phyloP scores from a whole-genome alignment of 2,888 invertebrate species.

The Euproctis similis region DNA sequence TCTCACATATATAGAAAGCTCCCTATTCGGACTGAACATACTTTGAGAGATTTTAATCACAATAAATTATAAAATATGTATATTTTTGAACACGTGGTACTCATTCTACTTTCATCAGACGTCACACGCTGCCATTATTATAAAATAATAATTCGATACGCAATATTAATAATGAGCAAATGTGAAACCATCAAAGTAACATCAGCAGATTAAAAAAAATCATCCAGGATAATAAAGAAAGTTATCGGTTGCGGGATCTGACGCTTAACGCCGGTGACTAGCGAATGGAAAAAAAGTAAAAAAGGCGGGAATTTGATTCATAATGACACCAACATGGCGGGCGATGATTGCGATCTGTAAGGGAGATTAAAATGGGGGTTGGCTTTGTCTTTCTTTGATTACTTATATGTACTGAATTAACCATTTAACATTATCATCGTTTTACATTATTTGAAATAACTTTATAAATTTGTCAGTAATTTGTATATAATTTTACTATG shows the following conservation, averaged over 20 bases:
- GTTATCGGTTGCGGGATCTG: conserved; percentile 70
- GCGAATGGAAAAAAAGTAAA: conserved; percentile 47
- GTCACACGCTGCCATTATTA: no score
- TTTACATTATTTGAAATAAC: no score
- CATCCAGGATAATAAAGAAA: conserved; percentile 72
- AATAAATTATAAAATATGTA: no score
- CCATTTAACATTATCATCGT: no score
- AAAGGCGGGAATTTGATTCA: conserved; percentile 71
- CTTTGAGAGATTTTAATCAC: no score
- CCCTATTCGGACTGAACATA: no score
- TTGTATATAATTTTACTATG: no score
- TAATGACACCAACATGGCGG: conserved; percentile 69
- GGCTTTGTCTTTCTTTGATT: conserved; percentile 61
- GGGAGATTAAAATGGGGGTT: conserved; percentile 62
- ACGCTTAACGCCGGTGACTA: conserved; percentile 64
- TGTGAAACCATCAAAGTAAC: conserved; percentile 53
- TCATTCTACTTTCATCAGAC: no score
- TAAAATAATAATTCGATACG: no score
- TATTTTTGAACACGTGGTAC: no score
- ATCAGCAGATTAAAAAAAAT: conserved; percentile 67
- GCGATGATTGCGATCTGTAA: conserved; percentile 67
- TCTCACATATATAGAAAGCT: no score
- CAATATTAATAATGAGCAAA: conserved; percentile 45
- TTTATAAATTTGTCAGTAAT: no score
- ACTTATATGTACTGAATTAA: conserved; percentile 15